Base-by-base conservation (phyloP, 2,113 vertebrate genomes). In the Machaerirhynchus nigripectus region DNA sequence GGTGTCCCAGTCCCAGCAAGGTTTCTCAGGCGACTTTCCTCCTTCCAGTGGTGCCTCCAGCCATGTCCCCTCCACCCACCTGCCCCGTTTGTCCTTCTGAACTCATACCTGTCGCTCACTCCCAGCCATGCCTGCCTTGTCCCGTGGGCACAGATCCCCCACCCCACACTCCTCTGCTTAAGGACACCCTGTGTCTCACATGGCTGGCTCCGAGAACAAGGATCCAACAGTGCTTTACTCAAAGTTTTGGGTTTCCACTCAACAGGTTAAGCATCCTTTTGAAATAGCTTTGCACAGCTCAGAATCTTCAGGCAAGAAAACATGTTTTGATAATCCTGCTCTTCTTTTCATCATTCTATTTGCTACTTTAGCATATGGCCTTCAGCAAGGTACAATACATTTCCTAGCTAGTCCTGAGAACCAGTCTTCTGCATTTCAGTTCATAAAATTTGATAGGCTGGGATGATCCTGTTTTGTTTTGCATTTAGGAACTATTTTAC, bases 1-100 rank as follows among this genome's bases (percentile, higher is more conserved):
- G 4, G 3, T 49, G 22, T 50, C 49, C 6, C 28, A 10, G 21
- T 1, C 52, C 6, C n/a, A 8, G 6, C 0, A 0, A 46, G 6
- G 35, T 13, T 23, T 28, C 44, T 49, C 53, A 28, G 11, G 4
- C 23, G 2, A 50, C 0, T 33, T 46, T 78, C 27, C 7, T 73
- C 11, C 17, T 56, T 46, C 47, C 46, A 70, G 20, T 1, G 1
- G 0, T 42, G 13, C 4, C 26, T 69, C 19, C 8, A 11, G 20
- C 11, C 3, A 0, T 22, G 8, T 27, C 14, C 31, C 6, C 16
- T 81, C 24, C 37, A 64, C 5, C 5, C 6, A 1, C 24, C 21
- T 75, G 13, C 15, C 33, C 35, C n/a, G 13, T 42, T 57, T 65
- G 16, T 88, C 21, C 50, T 60, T 39, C 46, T 12, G 22, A 30